Conservation (phyloP, 2,797 vertebrate genomes). For the Labeo calbasu region DNA sequence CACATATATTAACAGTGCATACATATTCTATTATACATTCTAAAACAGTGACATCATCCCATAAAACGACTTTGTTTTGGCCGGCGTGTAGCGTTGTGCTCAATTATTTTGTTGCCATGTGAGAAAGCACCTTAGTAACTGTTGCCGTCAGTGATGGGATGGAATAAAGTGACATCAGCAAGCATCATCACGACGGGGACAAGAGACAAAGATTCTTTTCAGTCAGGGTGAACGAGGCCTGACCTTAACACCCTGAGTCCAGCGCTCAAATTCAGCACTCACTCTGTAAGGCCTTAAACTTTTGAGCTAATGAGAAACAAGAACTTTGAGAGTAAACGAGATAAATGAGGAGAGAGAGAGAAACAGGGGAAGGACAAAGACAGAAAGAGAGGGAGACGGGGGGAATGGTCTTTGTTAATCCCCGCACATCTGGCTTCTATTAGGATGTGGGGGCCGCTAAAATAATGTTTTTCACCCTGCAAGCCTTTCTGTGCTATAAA, state of each 20-base stretch:
- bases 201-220: conserved; percentile 48
- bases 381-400: conserved; percentile 38
- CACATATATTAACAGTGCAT: conserved; percentile 36
- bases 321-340: conserved; percentile 32
- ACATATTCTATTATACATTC: conserved; percentile 30
- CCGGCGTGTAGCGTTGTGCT: conserved; percentile 57
- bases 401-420: conserved; percentile 80
- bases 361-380: conserved; percentile 24
- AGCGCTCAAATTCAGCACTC: background rate
- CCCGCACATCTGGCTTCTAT: conserved; percentile 84
- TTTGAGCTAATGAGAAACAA: conserved; percentile 36
- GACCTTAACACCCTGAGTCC: conserved; percentile 66
- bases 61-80: conserved; percentile 40
- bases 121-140: conserved; percentile 63
- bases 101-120: conserved; percentile 64
- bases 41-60: conserved; percentile 42
- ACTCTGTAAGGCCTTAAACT: conserved; percentile 1
- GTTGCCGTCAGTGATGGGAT: conserved; percentile 37
- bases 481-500: conserved; percentile 85
- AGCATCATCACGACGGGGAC: conserved; percentile 60
- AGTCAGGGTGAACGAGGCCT: conserved; percentile 60
- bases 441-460: conserved; percentile 82
- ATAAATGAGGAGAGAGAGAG: conserved; percentile 38
- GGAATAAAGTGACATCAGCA: conserved; percentile 70
- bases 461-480: conserved; percentile 89